Conservation (phyloP, 2,888 invertebrate genomes). For the Nemapogon koenigi region DNA sequence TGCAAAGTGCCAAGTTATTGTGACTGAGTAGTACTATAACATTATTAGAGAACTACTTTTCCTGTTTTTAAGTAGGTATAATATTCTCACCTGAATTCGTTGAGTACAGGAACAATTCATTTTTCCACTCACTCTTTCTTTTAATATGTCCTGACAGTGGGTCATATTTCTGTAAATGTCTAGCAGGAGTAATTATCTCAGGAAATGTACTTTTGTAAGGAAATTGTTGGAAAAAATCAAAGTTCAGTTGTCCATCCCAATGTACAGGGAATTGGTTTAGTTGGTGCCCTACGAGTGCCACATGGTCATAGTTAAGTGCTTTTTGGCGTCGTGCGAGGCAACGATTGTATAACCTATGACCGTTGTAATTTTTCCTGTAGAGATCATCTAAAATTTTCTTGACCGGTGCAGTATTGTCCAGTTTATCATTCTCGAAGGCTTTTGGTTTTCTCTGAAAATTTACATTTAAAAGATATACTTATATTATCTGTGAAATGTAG, state of each 20-base stretch:
- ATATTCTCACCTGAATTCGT: not conserved
- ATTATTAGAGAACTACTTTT: too few species aligned
- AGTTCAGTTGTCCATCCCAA: conserved; percentile 41
- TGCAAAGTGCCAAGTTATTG: too few species aligned
- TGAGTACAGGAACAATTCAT: conserved; percentile 3
- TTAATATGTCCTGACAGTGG: conserved; percentile 34
- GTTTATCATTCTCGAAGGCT: not conserved
- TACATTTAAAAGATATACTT: too few species aligned
- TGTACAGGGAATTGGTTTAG: conserved; percentile 33
- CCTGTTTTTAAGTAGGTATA: too few species aligned
- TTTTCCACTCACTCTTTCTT: conserved; percentile 35
- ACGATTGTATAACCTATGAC: conserved; percentile 28
- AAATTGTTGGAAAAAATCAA: conserved; percentile 40
- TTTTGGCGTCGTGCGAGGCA: conserved; percentile 25
- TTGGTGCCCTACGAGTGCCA: conserved; percentile 30
- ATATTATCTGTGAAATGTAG: too few species aligned
- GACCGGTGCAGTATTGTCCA: conserved; percentile 24
- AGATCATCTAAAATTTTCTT: conserved; percentile 32
- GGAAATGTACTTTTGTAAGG: conserved; percentile 38
- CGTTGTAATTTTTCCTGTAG: conserved; percentile 25
- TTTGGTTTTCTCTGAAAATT: not conserved
- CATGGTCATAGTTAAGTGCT: conserved; percentile 21
- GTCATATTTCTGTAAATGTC: conserved; percentile 29
- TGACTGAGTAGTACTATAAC: too few species aligned
- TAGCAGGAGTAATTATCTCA: conserved; percentile 31